A percentile compares a stretch with the other conserved stretches of the same genome.
These are phyloP conservation scores for Achlya flavicornis DNA, from an alignment of 2,888 invertebrate species.

Conservation along the genomic window DNA sequence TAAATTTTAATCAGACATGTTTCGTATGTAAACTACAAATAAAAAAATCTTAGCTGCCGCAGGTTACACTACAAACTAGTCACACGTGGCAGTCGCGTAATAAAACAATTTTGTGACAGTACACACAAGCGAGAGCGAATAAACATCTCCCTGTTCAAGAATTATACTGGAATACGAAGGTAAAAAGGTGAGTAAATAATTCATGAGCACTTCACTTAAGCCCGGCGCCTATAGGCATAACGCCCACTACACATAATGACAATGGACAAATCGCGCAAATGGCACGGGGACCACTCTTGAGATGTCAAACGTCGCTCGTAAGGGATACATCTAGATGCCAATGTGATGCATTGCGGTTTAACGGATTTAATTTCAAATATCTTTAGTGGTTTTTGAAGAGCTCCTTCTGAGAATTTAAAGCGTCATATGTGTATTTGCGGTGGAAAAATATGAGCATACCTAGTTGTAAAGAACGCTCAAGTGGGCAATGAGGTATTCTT, in stretches of 20 bases:
- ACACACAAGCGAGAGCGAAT: slow-evolving; percentile 37
- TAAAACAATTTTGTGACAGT: slow-evolving; percentile 44
- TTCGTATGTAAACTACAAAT: neutral
- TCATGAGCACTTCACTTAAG: slow-evolving; percentile 71
- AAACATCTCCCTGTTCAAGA: slow-evolving; percentile 46
- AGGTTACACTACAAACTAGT: slow-evolving; percentile 5
- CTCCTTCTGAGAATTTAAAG: slow-evolving; percentile 38
- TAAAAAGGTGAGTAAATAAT: slow-evolving; percentile 68
- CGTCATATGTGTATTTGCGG: slow-evolving; percentile 15
- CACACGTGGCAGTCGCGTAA: slow-evolving; percentile 25
- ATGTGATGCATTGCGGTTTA: slow-evolving; percentile 42
- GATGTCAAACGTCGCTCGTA: slow-evolving; percentile 60
- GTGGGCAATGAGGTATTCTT: neutral
- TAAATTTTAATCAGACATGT: neutral
- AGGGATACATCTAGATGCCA: slow-evolving; percentile 58
- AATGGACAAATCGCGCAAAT: slow-evolving; percentile 65
- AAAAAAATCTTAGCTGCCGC: neutral
- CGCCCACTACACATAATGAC: slow-evolving; percentile 55
- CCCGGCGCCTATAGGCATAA: slow-evolving; percentile 44
- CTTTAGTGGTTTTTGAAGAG: slow-evolving; percentile 35
- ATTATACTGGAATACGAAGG: slow-evolving; percentile 45
- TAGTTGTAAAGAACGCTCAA: neutral
- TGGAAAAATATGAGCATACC: neutral
- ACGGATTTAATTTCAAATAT: slow-evolving; percentile 40
- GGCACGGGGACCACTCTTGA: slow-evolving; percentile 52